These are phyloP conservation scores for Dione vanillae DNA, from an alignment of 2,888 invertebrate genomes.

Conservation along the genomic window DNA sequence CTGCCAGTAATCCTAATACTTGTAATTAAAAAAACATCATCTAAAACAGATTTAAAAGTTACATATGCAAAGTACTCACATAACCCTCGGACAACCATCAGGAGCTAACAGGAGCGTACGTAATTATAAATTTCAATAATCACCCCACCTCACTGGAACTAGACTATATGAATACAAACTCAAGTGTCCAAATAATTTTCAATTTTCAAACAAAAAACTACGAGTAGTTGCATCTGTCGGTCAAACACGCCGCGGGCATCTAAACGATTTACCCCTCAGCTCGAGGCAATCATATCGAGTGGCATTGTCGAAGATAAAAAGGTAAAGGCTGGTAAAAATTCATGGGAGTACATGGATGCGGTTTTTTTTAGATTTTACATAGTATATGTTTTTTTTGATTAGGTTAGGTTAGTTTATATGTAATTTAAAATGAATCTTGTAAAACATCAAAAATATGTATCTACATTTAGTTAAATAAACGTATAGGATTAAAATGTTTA, in stretches of 20 bases:
- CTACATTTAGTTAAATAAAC: too few species aligned
- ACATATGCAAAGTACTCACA: slow-evolving; percentile 2
- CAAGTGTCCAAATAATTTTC: slow-evolving; percentile 53
- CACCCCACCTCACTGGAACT: slow-evolving; percentile 10
- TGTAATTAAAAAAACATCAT: neutral
- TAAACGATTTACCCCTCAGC: slow-evolving; percentile 53
- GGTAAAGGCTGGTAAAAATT: slow-evolving; percentile 58
- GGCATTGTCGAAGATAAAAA: slow-evolving; percentile 75
- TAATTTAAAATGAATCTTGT: too few species aligned
- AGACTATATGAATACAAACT: slow-evolving; percentile 39
- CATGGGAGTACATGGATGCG: slow-evolving; percentile 34
- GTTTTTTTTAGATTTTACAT: too few species aligned
- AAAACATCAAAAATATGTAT: too few species aligned
- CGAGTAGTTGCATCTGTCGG: slow-evolving; percentile 53
- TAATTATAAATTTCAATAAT: slow-evolving; percentile 25
- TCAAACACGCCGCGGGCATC: slow-evolving; percentile 48
- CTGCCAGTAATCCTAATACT: too few species aligned
- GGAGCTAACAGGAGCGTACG: slow-evolving; percentile 3
- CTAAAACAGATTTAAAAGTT: slow-evolving; percentile 1
- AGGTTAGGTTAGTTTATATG: neutral
- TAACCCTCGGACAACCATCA: neutral
- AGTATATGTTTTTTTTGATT: neutral
- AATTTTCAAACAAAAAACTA: slow-evolving; percentile 54
- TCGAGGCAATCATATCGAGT: slow-evolving; percentile 73
- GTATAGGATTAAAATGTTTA: too few species aligned